phyloP scores from a whole-genome alignment of 2,797 vertebrate species.

The Dendrocincla tyrannina region DNA sequence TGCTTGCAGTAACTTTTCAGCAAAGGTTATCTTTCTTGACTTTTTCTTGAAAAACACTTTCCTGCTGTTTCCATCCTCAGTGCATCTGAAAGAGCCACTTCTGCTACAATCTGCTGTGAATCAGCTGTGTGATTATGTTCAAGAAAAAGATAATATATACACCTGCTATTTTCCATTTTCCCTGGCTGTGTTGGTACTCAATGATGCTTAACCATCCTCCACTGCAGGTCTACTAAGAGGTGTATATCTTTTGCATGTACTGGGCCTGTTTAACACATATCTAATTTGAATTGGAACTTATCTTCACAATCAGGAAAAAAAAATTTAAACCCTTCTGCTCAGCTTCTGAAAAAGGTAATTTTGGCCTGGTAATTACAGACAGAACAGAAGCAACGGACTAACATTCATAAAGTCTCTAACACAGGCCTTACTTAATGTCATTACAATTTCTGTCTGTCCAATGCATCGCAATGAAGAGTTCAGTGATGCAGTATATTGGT shows the following conservation, averaged over 20 bases:
- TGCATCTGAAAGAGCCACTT: conserved; percentile 33
- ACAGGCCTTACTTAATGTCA: background rate
- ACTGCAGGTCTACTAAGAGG: background rate
- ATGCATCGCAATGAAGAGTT: too few relatives aligned
- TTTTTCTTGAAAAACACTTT: conserved; percentile 38
- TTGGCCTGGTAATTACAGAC: background rate
- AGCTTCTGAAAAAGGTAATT: background rate
- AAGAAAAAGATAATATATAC: background rate
- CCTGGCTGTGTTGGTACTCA: background rate
- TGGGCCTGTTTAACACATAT: background rate
- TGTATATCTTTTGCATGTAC: background rate
- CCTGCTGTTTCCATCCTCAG: conserved; percentile 1
- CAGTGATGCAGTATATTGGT: background rate
- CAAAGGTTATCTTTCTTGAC: conserved; percentile 54
- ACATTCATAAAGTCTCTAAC: background rate
- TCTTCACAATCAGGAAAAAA: background rate
- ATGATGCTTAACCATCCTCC: background rate
- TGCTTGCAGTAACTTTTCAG: background rate
- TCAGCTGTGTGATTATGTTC: background rate
- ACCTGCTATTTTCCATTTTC: conserved; percentile 19
- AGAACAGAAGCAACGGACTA: background rate
- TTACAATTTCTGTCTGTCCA: background rate
- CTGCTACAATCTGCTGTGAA: conserved; percentile 14
- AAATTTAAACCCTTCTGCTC: background rate
- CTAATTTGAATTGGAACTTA: background rate